Evolutionary conservation across 2,113 vertebrate species (phyloP), one percentile per base, ranked within the genome.

Genomic region (Gadus chalcogrammus): DNA sequence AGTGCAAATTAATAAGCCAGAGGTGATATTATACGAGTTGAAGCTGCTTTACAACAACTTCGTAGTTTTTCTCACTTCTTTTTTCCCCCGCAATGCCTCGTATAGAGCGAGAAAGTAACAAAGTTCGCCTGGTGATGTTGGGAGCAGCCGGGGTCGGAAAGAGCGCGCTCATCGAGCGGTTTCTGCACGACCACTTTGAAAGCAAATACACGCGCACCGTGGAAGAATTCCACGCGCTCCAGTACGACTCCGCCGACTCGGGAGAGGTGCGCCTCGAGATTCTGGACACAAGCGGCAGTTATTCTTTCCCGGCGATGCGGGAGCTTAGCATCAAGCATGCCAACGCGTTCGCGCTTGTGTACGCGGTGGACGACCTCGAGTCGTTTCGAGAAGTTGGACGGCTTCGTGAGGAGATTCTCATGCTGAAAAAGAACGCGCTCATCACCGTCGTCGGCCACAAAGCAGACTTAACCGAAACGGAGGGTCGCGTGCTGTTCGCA

Each of bases 301-400:
- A 90, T 79, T 82, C 90, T 2, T 93, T 93, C 85, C 92, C 92
- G 52, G 92, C 92, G 67, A 92, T 93, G 91, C 80, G 91, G 52
- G 80, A 89, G 72, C 89, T 93, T 24, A 78, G 85, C 72, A 92
- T 93, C 80, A 82, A 84, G 1, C 87, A 89, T 76, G 87, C 83
- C 1, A 88, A 92, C 73, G 90, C 88, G 0, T 88, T 93, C 62
- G 90, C 86, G 15, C 81, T 93, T 6, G 90, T 92, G 64, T 93
- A 89, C 83, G 81, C 90, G 1, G 80, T 88, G 48, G 86, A 86
- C 20, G 83, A 92, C 20, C 78, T 83, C 6, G 84, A 64, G 13
- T 91, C 91, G 12, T 79, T 92, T 38, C 82, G 87, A 52, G 89
- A 91, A 70, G 87, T 87, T 66, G 79, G 78, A 59, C 71, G 88